Conservation (phyloP, 2,113 vertebrate species). For the Thomomys bottae region DNA sequence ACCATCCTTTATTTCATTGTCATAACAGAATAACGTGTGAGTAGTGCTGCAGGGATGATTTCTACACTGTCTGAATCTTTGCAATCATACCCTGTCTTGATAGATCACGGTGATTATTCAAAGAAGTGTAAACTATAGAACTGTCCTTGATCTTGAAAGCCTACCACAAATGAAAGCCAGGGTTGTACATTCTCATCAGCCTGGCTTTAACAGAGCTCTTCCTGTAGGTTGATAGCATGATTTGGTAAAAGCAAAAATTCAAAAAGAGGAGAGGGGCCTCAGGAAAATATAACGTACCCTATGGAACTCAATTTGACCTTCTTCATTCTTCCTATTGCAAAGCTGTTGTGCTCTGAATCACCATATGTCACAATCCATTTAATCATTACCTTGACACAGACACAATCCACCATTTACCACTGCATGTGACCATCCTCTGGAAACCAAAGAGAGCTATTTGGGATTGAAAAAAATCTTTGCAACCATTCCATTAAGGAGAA, state of each 20-base stretch:
- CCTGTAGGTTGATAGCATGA: neutral
- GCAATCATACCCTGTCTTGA: neutral
- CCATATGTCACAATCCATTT: neutral
- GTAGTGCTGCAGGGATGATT: accelerated
- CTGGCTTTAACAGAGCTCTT: neutral
- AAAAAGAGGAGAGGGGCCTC: neutral
- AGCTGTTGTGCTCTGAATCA: neutral
- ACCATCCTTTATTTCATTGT: neutral
- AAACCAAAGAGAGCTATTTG: slow-evolving; percentile 37
- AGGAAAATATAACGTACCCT: neutral
- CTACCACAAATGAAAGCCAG: neutral
- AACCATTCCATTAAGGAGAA: slow-evolving; percentile 40
- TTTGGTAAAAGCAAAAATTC: neutral
- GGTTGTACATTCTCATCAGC: neutral
- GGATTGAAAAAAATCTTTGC: slow-evolving; percentile 30
- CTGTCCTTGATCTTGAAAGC: neutral
- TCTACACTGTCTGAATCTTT: neutral
- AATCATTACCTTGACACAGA: slow-evolving; percentile 26
- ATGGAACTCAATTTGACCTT: neutral
- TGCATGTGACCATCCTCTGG: neutral
- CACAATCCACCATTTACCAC: slow-evolving; percentile 51
- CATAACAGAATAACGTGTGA: neutral
- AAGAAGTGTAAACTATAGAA: neutral
- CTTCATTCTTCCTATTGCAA: neutral
- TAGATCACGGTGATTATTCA: neutral